Evolutionary conservation across 2,113 vertebrate genomes (phyloP), one percentile per base, ranked within the genome.

Genomic region (Peucedramus taeniatus): DNA sequence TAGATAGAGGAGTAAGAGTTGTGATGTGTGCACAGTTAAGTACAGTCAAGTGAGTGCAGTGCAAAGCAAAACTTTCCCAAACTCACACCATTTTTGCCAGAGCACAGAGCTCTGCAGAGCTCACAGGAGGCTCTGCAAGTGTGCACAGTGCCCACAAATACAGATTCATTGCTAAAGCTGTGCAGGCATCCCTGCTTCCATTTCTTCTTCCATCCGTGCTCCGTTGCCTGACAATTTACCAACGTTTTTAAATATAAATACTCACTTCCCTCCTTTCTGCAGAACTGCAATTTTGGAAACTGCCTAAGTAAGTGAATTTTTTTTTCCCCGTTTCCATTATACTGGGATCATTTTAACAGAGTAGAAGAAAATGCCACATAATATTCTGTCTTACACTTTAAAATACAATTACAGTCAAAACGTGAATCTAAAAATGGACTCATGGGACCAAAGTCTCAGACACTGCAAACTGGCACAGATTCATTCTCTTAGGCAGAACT

Each of bases 331-430:
- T 68, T 94, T 87, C 89, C 70, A 93, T 93, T 93, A 91, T 50
- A 90, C 27, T 35, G 42, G 53, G 66, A 94, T 94, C 42, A 79
- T 83, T 91, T 80, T 85, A 93, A 96, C 7, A 4, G 87, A 81
- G 45, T 45, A 75, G 50, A 93, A 96, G 78, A 85, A 95, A 96
- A 94, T 87, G 61, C 57, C 89, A 87, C 44, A 64, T 65, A 94
- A 87, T 50, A 87, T 80, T 88, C 82, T 78, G 20, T 72, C 76
- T 86, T 87, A 61, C 39, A 39, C 71, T 91, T 96, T 84, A 95
- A 94, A 89, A 83, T 45, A 90, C 77, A 89, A 89, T 94, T 93
- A 85, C 19, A 93, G 70, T 86, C 70, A 88, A 92, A 93, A 92
- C 0, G 19, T 85, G 75, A 96, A 72, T 74, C 78, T 94, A 77